These are phyloP conservation scores for Drosophila austrosaltans DNA, from an alignment of 2,888 invertebrate species.

Conservation along the genomic window DNA sequence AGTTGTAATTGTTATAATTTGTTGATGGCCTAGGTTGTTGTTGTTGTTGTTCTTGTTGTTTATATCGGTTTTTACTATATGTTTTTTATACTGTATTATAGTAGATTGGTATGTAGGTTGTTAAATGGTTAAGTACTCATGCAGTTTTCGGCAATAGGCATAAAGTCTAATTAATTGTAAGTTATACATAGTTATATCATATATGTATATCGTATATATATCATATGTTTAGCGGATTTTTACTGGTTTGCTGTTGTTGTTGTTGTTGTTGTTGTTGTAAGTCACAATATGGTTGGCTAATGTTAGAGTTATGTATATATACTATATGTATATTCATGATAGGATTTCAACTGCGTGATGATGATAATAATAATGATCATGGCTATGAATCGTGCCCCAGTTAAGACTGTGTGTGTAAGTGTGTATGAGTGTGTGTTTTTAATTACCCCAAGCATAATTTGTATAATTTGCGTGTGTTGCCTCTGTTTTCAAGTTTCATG, in stretches of 20 bases:
- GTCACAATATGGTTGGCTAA: slow-evolving; percentile 77
- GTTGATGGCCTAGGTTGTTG: slow-evolving; percentile 69
- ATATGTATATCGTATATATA: not conserved
- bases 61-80: slow-evolving; percentile 36
- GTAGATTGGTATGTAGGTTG: slow-evolving; percentile 7
- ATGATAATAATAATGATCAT: slow-evolving; percentile 10
- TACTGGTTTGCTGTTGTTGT: slow-evolving; percentile 40
- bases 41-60: not conserved
- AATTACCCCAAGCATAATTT: slow-evolving; percentile 42
- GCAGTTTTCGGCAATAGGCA: slow-evolving; percentile 5
- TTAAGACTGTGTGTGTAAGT: slow-evolving; percentile 30
- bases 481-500: slow-evolving; percentile 3
- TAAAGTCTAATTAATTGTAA: slow-evolving; percentile 40
- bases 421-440: slow-evolving; percentile 25
- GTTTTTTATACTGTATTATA: slow-evolving; percentile 8
- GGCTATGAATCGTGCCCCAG: slow-evolving; percentile 44
- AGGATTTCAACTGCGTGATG: slow-evolving; percentile 13
- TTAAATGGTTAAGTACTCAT: slow-evolving; percentile 10
- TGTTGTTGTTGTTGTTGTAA: slow-evolving; percentile 59
- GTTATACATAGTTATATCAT: slow-evolving; percentile 20
- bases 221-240: slow-evolving; percentile 35
- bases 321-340: slow-evolving; percentile 21
- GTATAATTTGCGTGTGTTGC: slow-evolving; percentile 38
- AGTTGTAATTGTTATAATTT: slow-evolving; percentile 54
- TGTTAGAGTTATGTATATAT: slow-evolving; percentile 27